Conservation (phyloP, 1,140 invertebrate species). For the Saccostrea cuccullata region DNA sequence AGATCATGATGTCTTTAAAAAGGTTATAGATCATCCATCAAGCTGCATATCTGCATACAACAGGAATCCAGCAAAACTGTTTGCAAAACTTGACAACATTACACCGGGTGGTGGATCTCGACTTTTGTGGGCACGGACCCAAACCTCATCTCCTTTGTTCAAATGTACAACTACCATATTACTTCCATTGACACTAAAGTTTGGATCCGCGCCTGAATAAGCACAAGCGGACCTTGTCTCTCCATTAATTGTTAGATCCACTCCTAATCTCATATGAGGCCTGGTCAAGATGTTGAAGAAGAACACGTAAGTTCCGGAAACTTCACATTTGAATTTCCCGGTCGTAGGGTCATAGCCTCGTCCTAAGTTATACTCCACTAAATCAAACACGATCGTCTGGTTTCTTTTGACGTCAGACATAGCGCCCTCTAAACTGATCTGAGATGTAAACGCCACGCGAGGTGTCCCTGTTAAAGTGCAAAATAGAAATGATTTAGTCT, state of each 20-base stretch:
- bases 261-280: background rate
- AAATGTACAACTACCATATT: conserved; percentile 11
- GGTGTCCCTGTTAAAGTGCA: background rate
- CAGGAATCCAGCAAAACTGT: conserved; percentile 14
- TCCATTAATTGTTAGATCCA: conserved; percentile 21
- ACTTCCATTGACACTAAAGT: conserved; percentile 22
- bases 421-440: conserved; percentile 4
- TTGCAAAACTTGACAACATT: conserved; percentile 9
- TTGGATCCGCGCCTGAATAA: background rate
- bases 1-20: too few relatives aligned
- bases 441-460: background rate
- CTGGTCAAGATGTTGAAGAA: conserved; percentile 21
- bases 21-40: too few relatives aligned
- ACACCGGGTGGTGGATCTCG: conserved; percentile 17
- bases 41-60: background rate
- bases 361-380: conserved; percentile 1
- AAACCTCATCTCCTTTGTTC: conserved; percentile 25
- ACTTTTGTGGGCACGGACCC: conserved; percentile 2
- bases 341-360: background rate
- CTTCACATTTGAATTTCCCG: conserved; percentile 14
- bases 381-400: conserved; percentile 11
- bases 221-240: background rate
- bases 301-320: background rate
- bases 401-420: conserved; percentile 7
- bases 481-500: background rate